Evolutionary conservation across 2,888 invertebrate genomes (phyloP), one percentile per base, ranked within the genome.

Genomic region (Eretmocerus hayati): DNA sequence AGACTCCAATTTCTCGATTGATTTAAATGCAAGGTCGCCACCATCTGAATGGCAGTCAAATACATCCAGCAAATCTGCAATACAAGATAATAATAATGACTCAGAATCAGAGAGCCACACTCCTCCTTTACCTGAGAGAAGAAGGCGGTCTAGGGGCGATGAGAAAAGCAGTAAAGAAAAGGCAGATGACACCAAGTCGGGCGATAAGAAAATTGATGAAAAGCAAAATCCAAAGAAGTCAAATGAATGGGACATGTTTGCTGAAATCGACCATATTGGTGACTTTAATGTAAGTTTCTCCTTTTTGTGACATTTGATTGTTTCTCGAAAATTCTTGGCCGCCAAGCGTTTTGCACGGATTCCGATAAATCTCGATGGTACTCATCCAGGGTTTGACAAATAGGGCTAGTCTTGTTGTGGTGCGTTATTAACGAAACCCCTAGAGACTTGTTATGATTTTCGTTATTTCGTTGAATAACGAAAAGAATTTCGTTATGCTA

Each of bases 171-270:
- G 58, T 15, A 55, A 58, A 4, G 58, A 59, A 1, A 60, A 61
- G 18, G 42, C 39, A 23, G 61, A 63, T 4, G 67, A 70, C 4
- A 23, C n/a, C 11, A 44, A 46, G 19, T 46, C 52, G 3, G 60
- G 62, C 36, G 66, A 69, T 3, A 67, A 69, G 48, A 66, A 67
- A 43, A 50, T 47, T 8, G 69, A 69, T 1, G 69, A 69, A 6
- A 69, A 67, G 48, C 61, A 56, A 32, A 63, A 74, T 53, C 67
- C 73, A 0, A 67, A 69, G 18, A 81, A 80, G 62, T 72, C 76
- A n/a, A 75, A 79, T 13, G 84, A 87, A 59, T 89, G 89, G 87
- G 90, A 90, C 63, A 90, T 90, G 87, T 90, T 93, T 75, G 92
- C 94, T 32, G 93, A 94, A 64, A 87, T 88, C 57, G 89, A 90